phyloP scores from a whole-genome alignment of 2,888 invertebrate genomes.

The Tenthredo distinguenda region DNA sequence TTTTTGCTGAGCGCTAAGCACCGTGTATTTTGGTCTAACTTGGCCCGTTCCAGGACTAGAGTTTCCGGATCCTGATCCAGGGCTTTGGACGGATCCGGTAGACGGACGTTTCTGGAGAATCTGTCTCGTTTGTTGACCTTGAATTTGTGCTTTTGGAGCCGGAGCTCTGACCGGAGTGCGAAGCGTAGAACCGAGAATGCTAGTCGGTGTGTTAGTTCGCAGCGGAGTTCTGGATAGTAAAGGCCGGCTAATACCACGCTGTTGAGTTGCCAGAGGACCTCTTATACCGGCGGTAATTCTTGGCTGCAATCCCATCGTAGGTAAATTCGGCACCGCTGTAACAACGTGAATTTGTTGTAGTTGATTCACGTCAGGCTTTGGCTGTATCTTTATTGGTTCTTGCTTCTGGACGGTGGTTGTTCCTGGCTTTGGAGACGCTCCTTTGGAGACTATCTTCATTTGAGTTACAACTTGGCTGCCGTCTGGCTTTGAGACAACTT shows the following conservation, averaged over 20 bases:
- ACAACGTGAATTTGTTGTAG: constrained; percentile 75
- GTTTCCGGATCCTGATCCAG: constrained; percentile 53
- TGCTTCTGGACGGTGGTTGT: constrained; percentile 66
- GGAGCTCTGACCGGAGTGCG: constrained; percentile 72
- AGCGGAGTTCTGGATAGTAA: constrained; percentile 71
- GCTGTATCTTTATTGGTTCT: constrained; percentile 76
- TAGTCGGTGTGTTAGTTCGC: constrained; percentile 68
- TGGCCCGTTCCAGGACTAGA: constrained; percentile 64
- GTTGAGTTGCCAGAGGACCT: constrained; percentile 57
- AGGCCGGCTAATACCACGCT: constrained; percentile 68
- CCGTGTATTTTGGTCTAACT: constrained; percentile 69
- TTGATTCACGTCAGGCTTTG: constrained; percentile 74
- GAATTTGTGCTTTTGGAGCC: constrained; percentile 58
- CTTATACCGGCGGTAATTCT: constrained; percentile 65
- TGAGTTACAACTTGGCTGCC: constrained; percentile 75
- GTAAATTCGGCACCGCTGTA: constrained; percentile 69
- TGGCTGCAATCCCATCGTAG: constrained; percentile 67
- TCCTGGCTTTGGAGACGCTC: constrained; percentile 61
- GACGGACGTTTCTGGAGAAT: constrained; percentile 57
- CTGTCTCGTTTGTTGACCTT: constrained; percentile 60
- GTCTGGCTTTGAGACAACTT: constrained; percentile 75
- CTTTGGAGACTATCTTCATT: constrained; percentile 75
- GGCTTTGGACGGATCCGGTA: constrained; percentile 55
- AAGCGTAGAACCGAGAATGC: constrained; percentile 66
- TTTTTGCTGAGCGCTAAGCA: constrained; percentile 63